Evolutionary conservation across 64 coral and sea anemone species (phyloP).

Genomic region (Dendrophyllia cribrosa): DNA sequence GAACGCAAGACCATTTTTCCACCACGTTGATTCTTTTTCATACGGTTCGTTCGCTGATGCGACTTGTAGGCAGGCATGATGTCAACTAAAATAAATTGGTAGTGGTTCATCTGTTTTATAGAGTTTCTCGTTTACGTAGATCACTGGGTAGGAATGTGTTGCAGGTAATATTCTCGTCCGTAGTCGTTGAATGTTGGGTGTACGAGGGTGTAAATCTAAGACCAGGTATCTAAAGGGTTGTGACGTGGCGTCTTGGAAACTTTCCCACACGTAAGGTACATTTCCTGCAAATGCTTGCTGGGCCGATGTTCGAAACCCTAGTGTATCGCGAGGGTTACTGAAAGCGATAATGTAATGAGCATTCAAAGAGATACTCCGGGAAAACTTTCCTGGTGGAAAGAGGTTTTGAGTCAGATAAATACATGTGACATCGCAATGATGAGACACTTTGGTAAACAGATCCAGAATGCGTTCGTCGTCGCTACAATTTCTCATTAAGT

Average conservation of each 20-base stretch:
- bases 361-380: conserved; percentile 35
- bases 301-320: neutral
- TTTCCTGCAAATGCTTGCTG: conserved; percentile 15
- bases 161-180: neutral
- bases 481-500: conserved; percentile 39
- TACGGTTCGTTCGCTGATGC: neutral
- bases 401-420: neutral
- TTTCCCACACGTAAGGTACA: too few relatives aligned
- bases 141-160: neutral
- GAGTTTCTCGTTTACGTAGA: neutral
- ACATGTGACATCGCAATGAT: too few relatives aligned
- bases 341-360: conserved; percentile 41
- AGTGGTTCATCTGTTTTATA: too few relatives aligned
- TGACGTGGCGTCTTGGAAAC: too few relatives aligned
- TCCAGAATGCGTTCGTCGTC: neutral
- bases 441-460: neutral
- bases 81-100: neutral
- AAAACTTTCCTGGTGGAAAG: conserved; percentile 49
- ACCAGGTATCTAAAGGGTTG: too few relatives aligned
- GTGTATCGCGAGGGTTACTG: conserved; percentile 17
- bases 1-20: too few relatives aligned
- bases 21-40: too few relatives aligned
- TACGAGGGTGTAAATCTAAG: too few relatives aligned
- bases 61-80: neutral
- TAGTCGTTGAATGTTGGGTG: too few relatives aligned